These are phyloP conservation scores for Acestrorhynchus altus DNA, from an alignment of 2,797 vertebrate genomes.

Conservation along the genomic window DNA sequence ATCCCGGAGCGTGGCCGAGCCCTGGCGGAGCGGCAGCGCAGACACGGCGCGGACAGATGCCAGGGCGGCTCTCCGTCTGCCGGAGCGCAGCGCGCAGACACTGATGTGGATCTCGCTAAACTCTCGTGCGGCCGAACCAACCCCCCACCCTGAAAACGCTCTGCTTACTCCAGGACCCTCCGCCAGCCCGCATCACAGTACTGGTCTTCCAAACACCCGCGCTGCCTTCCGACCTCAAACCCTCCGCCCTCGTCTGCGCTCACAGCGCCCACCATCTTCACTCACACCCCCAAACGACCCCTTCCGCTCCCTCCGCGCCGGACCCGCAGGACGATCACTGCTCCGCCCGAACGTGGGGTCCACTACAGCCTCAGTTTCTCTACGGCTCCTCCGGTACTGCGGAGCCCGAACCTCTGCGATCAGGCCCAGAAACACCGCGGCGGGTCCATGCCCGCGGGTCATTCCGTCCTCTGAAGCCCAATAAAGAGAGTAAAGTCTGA, in stretches of 20 bases:
- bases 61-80: slow-evolving; percentile 14
- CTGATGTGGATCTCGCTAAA: neutral
- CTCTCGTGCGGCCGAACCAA: neutral
- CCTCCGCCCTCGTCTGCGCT: slow-evolving; percentile 61
- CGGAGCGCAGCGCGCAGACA: neutral
- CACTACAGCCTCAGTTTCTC: slow-evolving; percentile 58
- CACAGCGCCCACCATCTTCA: slow-evolving; percentile 28
- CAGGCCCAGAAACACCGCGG: neutral
- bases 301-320: too few relatives aligned
- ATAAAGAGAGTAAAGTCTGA: neutral
- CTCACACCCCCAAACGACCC: neutral
- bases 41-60: neutral
- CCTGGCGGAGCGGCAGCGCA: neutral
- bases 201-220: slow-evolving; percentile 57
- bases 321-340: neutral
- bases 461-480: neutral
- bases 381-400: slow-evolving; percentile 31
- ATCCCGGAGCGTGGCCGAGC: slow-evolving; percentile 7
- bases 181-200: slow-evolving; percentile 49
- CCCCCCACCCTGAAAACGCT: neutral
- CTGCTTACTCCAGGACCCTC: slow-evolving; percentile 31
- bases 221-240: slow-evolving; percentile 51
- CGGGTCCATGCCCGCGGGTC: slow-evolving; percentile 52
- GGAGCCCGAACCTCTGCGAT: slow-evolving; percentile 59
- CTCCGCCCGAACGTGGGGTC: neutral